Base-by-base conservation (phyloP, 2,797 vertebrate genomes). In the Vipera latastei region DNA sequence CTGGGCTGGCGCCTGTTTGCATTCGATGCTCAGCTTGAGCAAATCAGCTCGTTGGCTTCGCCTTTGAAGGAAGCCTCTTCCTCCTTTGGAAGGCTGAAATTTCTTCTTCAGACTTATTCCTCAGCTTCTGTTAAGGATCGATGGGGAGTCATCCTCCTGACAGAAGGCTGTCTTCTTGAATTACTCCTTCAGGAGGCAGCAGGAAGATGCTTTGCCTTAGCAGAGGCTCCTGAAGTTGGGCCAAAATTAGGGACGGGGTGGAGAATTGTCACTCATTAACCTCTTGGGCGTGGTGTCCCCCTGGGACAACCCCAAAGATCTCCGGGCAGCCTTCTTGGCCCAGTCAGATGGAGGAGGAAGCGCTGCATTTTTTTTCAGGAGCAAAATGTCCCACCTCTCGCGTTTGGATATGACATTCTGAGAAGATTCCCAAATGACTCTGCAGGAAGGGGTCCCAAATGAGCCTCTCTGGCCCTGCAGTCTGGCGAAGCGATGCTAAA, bases 71-170 rank as follows among this genome's bases (percentile, higher is more conserved):
- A 51, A 51, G 87, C 91, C 92, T 8, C 28, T 78, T 48, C 93
- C 95, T 51, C 51, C 7, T 51, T 51, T 51, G 51, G 51, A 51
- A 51, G 51, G 51, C 94, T 89, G 7, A 91, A 94, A 48, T 89
- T 65, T 65, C 38, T 22, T 48, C 85, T 48, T 92, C 86, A 48
- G 86, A 60, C 93, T 88, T 6, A 91, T 95, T 94, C 94, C 91
- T 94, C 89, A 11, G 93, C 57, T 38, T 94, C n/a, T 53, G 3
- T 95, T 91, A 51, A 51, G 85, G 83, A 89, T 93, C n/a, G 2
- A 0, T 88, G 69, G 2, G 92, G 91, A 96, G 89, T 95, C 86
- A 73, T 20, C 48, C 91, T 92, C 0, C 59, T 93, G 89, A 2
- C 93, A 88, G 44, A 90, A 63, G 3, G 28, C 61, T 4, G 57